Base-by-base conservation (phyloP, 2,797 vertebrate species). In the Novumbra hubbsi region DNA sequence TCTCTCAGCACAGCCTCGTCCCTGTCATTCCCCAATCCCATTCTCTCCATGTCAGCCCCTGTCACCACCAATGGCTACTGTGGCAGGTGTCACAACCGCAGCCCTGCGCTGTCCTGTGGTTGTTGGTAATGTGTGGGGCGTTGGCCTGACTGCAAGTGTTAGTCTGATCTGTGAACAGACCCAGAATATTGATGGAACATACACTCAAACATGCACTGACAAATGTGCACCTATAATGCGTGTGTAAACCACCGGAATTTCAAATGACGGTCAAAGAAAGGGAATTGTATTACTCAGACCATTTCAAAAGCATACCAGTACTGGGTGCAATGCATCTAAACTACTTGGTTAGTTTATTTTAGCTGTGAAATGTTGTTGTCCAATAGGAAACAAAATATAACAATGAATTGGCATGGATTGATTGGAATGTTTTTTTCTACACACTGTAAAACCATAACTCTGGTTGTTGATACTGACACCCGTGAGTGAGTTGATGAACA, bases 131-230 rank as follows among this genome's bases (percentile, higher is more conserved):
- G 28, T 64, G 62, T 64, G 62, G 32, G 62, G 30, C 16, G 28
- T 32, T 24, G 62, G 24, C 27, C 28, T 28, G 15, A 27, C 27
- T 64, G 62, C 14, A 28, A 15, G 64, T 38, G 66, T 68, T 41
- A n/a, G 67, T 64, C 5, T 32, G 6, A 64, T 64, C 27, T 64
- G 63, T 64, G 63, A 64, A 32, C 63, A 64, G 63, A 64, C 28
- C 5, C 28, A 30, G 27, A 17, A 64, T 32, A 19, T 17, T 64
- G 63, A 64, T 64, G 27, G 34, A 28, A 64, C 63, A 64, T 32
- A 28, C 28, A 32, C 1, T 7, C 4, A 19, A 1, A 16, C 15
- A 64, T 27, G 27, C 28, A 64, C 15, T 14, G 27, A 32, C 62
- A 32, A 28, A 63, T 27, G 30, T 28, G 30, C 28, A 32, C 41